phyloP scores from a whole-genome alignment of 2,888 invertebrate species.

The Strigamia transsilvanica region DNA sequence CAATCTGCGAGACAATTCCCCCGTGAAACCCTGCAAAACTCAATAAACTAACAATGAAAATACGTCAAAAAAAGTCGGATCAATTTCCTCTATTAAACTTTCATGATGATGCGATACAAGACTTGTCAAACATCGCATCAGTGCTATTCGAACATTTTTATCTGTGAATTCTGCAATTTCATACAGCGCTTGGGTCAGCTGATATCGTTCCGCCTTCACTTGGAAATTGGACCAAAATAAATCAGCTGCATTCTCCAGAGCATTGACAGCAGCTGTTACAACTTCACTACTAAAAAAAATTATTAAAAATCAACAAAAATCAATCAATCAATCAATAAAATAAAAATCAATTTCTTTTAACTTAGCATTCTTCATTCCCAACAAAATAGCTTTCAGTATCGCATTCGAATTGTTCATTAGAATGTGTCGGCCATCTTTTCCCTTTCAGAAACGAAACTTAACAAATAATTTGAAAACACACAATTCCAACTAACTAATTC shows the following conservation, averaged over 20 bases:
- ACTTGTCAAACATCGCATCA: background rate
- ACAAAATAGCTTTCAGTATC: background rate
- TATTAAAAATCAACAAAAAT: background rate
- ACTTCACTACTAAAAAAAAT: background rate
- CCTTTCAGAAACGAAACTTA: background rate
- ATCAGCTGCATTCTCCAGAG: background rate
- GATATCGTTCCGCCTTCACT: background rate
- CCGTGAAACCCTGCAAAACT: no score
- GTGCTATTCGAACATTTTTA: background rate
- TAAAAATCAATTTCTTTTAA: background rate
- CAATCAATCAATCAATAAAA: no score
- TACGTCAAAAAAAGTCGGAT: background rate
- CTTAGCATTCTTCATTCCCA: constrained; percentile 7
- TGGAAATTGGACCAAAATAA: background rate
- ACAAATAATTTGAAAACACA: background rate
- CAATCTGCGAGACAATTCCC: background rate
- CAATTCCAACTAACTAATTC: background rate
- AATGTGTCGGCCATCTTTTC: background rate
- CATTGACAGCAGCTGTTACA: background rate
- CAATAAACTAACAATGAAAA: background rate
- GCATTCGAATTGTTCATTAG: background rate
- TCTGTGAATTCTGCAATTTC: background rate
- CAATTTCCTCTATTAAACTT: background rate
- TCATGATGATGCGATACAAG: background rate
- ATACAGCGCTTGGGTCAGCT: background rate